phyloP scores from a whole-genome alignment of 1,140 invertebrate genomes.

The Brachionus paranguensis region DNA sequence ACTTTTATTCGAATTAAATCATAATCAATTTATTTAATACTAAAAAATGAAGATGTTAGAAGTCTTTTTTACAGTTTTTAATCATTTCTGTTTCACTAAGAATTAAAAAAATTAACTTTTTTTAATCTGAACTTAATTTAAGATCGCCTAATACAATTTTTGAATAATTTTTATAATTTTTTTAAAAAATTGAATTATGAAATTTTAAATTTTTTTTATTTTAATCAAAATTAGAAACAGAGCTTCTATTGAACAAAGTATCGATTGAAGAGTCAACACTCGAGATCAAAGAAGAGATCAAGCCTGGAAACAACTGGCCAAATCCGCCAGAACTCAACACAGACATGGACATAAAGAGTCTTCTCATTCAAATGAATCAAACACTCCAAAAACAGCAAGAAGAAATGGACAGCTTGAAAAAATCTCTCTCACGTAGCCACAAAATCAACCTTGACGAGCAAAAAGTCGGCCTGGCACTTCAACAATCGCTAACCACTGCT shows the following conservation, averaged over 20 bases:
- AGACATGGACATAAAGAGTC: not conserved
- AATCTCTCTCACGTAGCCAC: not conserved
- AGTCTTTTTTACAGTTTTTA: no score
- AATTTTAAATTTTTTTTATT: not conserved
- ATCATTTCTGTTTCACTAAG: no score
- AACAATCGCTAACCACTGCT: conserved; percentile 47
- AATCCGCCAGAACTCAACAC: conserved; percentile 5
- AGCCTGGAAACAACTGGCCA: not conserved
- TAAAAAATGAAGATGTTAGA: no score
- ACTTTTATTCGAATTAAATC: no score
- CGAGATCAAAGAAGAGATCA: not conserved
- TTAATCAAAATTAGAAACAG: not conserved
- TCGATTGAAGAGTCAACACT: not conserved
- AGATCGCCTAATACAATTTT: not conserved
- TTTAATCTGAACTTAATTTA: no score
- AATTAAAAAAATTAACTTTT: no score
- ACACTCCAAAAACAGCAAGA: not conserved
- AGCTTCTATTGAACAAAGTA: conserved; percentile 1
- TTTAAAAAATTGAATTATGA: not conserved
- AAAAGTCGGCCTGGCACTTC: conserved; percentile 45
- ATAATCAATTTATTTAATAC: no score
- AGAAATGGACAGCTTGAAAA: not conserved
- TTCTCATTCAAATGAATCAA: conserved; percentile 15
- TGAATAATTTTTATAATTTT: not conserved
- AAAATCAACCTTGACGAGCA: conserved; percentile 40